These are phyloP conservation scores for Baryphthengus martii DNA, from an alignment of 2,113 vertebrate genomes.

Conservation along the genomic window DNA sequence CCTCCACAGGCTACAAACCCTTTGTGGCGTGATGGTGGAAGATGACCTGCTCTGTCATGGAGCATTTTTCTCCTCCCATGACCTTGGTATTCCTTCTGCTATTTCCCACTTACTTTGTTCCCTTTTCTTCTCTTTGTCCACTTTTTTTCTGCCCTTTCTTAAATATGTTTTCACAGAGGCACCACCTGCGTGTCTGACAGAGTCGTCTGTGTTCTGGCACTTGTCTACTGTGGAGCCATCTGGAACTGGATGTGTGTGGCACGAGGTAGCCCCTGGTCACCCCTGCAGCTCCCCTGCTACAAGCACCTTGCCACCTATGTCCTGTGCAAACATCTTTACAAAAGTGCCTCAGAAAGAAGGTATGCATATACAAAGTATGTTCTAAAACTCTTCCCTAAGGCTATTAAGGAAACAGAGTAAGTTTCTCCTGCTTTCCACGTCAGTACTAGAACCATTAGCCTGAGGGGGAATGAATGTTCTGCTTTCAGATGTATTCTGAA, in stretches of 20 bases:
- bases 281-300: background rate
- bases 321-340: background rate
- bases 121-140: background rate
- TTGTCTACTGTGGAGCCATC: rapidly evolving
- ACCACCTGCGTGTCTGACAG: rapidly evolving
- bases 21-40: background rate
- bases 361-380: background rate
- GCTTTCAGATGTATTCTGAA: background rate
- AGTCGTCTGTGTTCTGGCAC: background rate
- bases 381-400: background rate
- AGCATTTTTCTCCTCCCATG: background rate
- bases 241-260: rapidly evolving
- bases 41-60: background rate
- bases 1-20: rapidly evolving
- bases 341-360: background rate
- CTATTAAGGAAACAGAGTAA: background rate
- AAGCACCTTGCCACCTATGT: background rate
- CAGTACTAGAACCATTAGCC: background rate
- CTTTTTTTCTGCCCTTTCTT: background rate
- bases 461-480: background rate
- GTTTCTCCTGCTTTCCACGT: background rate
- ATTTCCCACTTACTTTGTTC: background rate
- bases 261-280: background rate
- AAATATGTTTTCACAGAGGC: background rate
- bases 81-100: background rate